These are phyloP conservation scores for Cryptophagus acutangulus DNA, from an alignment of 2,888 invertebrate species.

Conservation along the genomic window DNA sequence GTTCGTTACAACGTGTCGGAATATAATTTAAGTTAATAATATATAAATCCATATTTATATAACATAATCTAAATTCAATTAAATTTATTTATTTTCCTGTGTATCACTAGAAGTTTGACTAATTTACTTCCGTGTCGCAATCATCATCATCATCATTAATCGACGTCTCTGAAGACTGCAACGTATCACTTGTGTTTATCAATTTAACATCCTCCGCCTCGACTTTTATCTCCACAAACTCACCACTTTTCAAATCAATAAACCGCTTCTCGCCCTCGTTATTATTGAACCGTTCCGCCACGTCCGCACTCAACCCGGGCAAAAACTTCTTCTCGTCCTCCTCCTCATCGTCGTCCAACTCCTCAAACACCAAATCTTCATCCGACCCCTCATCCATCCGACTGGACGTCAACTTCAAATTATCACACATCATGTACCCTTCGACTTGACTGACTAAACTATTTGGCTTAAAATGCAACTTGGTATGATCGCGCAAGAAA, in stretches of 20 bases:
- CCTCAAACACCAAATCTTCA: slow-evolving; percentile 31
- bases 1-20: too few species aligned
- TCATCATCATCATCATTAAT: slow-evolving; percentile 21
- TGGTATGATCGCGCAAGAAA: slow-evolving; percentile 72
- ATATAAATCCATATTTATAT: too few species aligned
- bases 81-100: slow-evolving; percentile 25
- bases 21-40: too few species aligned
- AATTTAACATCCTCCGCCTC: too few species aligned
- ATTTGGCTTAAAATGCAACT: slow-evolving; percentile 66
- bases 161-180: too few species aligned
- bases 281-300: slow-evolving; percentile 40
- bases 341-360: slow-evolving; percentile 24
- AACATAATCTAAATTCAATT: slow-evolving; percentile 29
- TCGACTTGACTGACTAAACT: slow-evolving; percentile 55
- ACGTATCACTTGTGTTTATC: too few species aligned
- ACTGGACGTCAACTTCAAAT: slow-evolving; percentile 54
- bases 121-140: slow-evolving; percentile 35
- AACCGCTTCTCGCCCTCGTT: slow-evolving; percentile 45
- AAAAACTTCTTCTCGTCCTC: slow-evolving; percentile 31
- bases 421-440: slow-evolving; percentile 58
- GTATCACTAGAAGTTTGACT: slow-evolving; percentile 45
- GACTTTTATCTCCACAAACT: slow-evolving; percentile 38
- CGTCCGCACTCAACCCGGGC: slow-evolving; percentile 32
- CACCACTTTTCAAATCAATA: slow-evolving; percentile 46
- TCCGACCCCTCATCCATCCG: slow-evolving; percentile 50